These are phyloP conservation scores for Heterocephalus glaber DNA, from an alignment of 2,113 vertebrate species.

Conservation along the genomic window DNA sequence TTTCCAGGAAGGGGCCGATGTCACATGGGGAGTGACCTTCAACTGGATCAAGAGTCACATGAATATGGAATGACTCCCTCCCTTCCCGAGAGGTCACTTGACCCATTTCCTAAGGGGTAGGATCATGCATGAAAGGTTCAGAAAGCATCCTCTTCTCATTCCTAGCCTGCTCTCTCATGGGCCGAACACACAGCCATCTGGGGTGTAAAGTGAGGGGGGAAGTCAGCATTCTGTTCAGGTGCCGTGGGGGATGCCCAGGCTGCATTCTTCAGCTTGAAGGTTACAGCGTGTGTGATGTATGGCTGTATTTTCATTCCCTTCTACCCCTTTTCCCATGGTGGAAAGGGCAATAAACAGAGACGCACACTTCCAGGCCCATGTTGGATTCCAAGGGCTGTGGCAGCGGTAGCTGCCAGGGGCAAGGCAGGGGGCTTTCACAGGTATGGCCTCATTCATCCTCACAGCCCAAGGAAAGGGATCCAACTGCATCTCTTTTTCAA, in stretches of 20 bases:
- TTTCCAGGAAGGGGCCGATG: slow-evolving; percentile 63
- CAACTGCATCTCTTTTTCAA: background rate
- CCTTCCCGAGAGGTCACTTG: slow-evolving; percentile 62
- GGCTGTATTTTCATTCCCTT: slow-evolving; percentile 59
- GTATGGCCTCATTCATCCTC: background rate
- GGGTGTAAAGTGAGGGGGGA: background rate
- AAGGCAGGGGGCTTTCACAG: background rate
- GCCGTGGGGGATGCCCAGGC: background rate
- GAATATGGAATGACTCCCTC: slow-evolving; percentile 69
- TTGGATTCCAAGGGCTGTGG: background rate
- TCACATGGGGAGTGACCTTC: slow-evolving; percentile 65
- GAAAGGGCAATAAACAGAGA: slow-evolving; percentile 44
- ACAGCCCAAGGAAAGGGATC: background rate
- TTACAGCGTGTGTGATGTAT: slow-evolving; percentile 46
- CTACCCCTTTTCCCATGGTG: background rate
- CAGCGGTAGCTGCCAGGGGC: background rate
- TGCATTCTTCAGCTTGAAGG: slow-evolving; percentile 52
- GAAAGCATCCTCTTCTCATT: slow-evolving; percentile 33
- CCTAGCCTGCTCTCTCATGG: background rate
- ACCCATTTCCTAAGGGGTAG: slow-evolving; percentile 64
- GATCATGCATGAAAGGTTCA: slow-evolving; percentile 67
- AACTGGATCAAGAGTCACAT: slow-evolving; percentile 74
- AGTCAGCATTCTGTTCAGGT: background rate
- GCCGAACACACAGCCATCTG: background rate
- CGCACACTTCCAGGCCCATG: background rate